Evolutionary conservation across 2,888 invertebrate genomes (phyloP), one percentile per base, ranked within the genome.

Genomic region (Plagodis pulveraria): DNA sequence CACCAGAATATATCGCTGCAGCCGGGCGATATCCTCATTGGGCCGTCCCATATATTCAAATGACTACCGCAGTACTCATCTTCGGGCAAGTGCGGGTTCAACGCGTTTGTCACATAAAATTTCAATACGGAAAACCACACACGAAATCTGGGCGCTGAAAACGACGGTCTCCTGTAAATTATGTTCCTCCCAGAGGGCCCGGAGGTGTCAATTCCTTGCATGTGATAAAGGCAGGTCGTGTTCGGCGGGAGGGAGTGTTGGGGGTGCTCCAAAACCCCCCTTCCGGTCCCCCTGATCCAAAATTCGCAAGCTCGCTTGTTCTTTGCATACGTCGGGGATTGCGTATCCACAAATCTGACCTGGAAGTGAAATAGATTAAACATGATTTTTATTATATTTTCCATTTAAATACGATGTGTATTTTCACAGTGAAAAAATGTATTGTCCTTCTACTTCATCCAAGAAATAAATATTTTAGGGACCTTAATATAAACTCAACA

Each of bases 121-220:
- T 97, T 97, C 69, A 97, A 93, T 72, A 97, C 95, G 6, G 97
- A 97, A 69, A 97, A 93, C 97, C 97, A 97, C 6, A 97, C 96
- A 69, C 96, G 94, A 79, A 96, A 97, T 66, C 97, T 93, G 2
- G 96, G 94, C 84, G 94, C 81, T 86, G 95, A 86, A 91, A 94
- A 94, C 90, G 78, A 93, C 71, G 86, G 89, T 86, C 88, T 89
- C 86, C 86, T 86, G 94, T 93, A 92, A 72, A 91, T 87, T 66
- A 93, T 89, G 73, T 89, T 88, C 49, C 94, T 91, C 22, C 94
- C 90, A 50, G 94, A 93, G 0, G 94, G 94, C 10, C 94, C 93
- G 0, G 94, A 91, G 22, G 94, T 93, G 81, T 94, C 95, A 73
- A 94, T 94, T 41, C 94, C 95, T 77, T 93, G 93, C 78, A 98